Base-by-base conservation (phyloP, 2,888 invertebrate species). In the Octodonta nipae region DNA sequence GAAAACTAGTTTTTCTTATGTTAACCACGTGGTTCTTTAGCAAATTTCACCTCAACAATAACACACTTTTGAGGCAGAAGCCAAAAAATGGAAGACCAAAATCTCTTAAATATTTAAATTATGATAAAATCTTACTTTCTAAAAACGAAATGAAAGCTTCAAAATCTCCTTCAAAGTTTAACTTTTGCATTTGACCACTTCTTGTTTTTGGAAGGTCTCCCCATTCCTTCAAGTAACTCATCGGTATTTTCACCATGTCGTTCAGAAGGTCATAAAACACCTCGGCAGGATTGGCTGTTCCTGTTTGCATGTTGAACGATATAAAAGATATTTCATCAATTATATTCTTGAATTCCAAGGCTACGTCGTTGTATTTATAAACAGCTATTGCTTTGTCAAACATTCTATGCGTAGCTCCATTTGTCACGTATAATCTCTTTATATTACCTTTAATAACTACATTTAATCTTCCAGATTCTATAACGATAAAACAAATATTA, bases 341-440 rank as follows among this genome's bases (percentile, higher is more conserved):
- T n/a, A 84, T 66, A 45, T 74, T 77, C 50, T 71, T 76, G 36
- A 61, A 54, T 35, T 77, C 80, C 25, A 85, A 62, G 7, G 61
- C 58, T 8, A 64, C 58, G 36, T 72, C 71, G 41, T 65, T 70
- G 10, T 71, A 66, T 43, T 81, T 72, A 52, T 80, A 78, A 45
- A 78, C 73, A 17, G 75, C 74, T n/a, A 83, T 65, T 55, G 76
- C 78, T 47, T 63, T 66, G 3, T 78, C 81, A 34, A 62, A 63
- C 13, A 80, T 65, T 33, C 66, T 57, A 41, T 60, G 13, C 61
- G 56, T 31, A 12, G 32, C 15, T 12, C 76, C 78, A 54, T 73
- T 71, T 0, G 77, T 73, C 30, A 83, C 62, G 36, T 77, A 71
- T 2, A 71, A 63, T 31, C 78, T 67, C 40, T 67, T 66, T 42